A percentile compares a stretch with the other conserved stretches of the same genome.
These are phyloP conservation scores for Neodiprion virginianus DNA, from an alignment of 1,140 invertebrate genomes.

Conservation along the genomic window DNA sequence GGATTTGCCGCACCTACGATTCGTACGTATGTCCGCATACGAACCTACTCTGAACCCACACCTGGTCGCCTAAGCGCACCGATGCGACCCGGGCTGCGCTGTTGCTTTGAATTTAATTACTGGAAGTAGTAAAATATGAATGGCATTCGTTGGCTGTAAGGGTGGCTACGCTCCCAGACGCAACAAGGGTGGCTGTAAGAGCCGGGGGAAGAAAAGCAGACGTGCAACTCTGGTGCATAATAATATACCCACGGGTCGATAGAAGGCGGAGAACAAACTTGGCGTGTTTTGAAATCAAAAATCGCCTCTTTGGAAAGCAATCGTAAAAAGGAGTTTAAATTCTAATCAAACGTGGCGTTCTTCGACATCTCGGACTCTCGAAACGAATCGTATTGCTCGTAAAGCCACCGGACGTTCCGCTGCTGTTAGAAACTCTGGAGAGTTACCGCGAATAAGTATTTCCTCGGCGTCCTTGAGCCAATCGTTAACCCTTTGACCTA, in stretches of 20 bases:
- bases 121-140: conserved; percentile 7
- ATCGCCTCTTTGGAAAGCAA: not conserved
- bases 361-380: too few relatives aligned
- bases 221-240: not conserved
- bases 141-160: not conserved
- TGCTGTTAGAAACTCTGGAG: not conserved
- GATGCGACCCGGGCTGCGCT: not conserved
- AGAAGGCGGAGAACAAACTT: not conserved
- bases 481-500: not conserved
- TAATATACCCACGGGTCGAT: not conserved
- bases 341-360: too few relatives aligned
- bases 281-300: too few relatives aligned
- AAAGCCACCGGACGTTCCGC: not conserved
- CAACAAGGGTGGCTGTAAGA: not conserved
- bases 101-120: conserved; percentile 3
- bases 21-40: too few relatives aligned
- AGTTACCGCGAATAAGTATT: not conserved
- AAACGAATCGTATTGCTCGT: not conserved
- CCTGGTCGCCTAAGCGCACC: too few relatives aligned
- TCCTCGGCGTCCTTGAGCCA: not conserved
- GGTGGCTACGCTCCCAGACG: not conserved
- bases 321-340: not conserved
- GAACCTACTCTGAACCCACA: too few relatives aligned
- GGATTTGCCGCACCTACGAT: too few relatives aligned
- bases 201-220: not conserved